Evolutionary conservation across 2,113 vertebrate species (phyloP).

Genomic region (Malurus cyaneus): DNA sequence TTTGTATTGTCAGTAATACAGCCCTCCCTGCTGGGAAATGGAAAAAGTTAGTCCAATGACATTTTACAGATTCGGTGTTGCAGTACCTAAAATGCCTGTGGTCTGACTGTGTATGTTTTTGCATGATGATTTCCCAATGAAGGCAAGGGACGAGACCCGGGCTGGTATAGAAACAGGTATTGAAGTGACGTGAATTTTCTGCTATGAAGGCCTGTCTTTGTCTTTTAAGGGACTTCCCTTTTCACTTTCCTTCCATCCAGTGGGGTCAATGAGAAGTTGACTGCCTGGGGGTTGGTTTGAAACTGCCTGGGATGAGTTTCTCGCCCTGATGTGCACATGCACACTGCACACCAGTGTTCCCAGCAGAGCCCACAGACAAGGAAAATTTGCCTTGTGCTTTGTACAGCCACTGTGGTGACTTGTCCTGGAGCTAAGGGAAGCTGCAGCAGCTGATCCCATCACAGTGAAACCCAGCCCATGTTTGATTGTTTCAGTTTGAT

Average conservation of each 20-base stretch:
- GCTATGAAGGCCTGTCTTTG: background rate
- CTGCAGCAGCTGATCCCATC: background rate
- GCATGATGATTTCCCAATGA: background rate
- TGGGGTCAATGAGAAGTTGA: background rate
- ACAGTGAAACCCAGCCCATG: background rate
- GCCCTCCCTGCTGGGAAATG: background rate
- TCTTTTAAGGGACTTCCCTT: background rate
- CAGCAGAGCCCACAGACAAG: background rate
- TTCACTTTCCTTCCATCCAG: background rate
- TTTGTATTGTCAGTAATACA: background rate
- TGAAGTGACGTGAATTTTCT: background rate
- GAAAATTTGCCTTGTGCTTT: background rate
- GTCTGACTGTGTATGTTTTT: background rate
- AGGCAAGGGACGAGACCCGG: background rate
- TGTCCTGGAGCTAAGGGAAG: background rate
- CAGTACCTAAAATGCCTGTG: background rate
- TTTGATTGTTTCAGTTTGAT: background rate
- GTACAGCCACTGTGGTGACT: background rate
- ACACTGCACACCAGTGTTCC: background rate
- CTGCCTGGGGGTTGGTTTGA: background rate
- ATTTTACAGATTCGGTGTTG: background rate
- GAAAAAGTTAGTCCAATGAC: background rate
- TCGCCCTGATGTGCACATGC: fast-evolving
- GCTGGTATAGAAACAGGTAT: background rate
- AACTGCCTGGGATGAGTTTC: fast-evolving